These are phyloP conservation scores for Catagonus wagneri DNA, from an alignment of 2,113 vertebrate genomes.

Conservation along the genomic window DNA sequence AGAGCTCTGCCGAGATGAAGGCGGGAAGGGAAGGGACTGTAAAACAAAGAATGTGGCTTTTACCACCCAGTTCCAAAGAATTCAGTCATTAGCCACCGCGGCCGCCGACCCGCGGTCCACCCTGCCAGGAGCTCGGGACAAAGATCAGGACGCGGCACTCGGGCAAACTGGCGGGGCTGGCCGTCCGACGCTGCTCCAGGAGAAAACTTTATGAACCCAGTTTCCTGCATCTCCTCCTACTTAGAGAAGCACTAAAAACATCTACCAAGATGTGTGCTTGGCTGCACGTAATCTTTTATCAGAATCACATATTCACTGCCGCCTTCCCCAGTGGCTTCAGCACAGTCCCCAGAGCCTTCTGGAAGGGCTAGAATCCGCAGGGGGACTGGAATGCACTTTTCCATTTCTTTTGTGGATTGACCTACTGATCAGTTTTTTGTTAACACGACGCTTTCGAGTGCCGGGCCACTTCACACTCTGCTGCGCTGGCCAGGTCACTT, in stretches of 20 bases:
- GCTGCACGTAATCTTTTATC: not conserved
- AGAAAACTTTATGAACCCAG: not conserved
- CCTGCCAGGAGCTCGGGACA: not conserved
- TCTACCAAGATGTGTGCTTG: not conserved
- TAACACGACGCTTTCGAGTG: no score
- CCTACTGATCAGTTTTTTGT: no score
- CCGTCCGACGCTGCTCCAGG: not conserved
- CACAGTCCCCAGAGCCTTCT: not conserved
- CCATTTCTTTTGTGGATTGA: no score
- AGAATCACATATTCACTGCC: not conserved
- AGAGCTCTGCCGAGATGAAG: not conserved
- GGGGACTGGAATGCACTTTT: no score
- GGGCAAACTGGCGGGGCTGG: not conserved
- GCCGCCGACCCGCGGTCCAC: not conserved
- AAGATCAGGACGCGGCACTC: not conserved
- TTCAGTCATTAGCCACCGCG: not conserved
- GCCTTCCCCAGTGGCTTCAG: not conserved
- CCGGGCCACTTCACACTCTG: no score
- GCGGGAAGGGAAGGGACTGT: not conserved
- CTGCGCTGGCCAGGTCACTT: no score
- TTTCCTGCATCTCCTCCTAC: not conserved
- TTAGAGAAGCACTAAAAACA: not conserved
- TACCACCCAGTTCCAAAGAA: not conserved
- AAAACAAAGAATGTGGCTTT: not conserved
- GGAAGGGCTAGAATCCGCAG: not conserved